These are phyloP conservation scores for Eurytoma californica DNA, from an alignment of 2,888 invertebrate genomes.

Conservation along the genomic window DNA sequence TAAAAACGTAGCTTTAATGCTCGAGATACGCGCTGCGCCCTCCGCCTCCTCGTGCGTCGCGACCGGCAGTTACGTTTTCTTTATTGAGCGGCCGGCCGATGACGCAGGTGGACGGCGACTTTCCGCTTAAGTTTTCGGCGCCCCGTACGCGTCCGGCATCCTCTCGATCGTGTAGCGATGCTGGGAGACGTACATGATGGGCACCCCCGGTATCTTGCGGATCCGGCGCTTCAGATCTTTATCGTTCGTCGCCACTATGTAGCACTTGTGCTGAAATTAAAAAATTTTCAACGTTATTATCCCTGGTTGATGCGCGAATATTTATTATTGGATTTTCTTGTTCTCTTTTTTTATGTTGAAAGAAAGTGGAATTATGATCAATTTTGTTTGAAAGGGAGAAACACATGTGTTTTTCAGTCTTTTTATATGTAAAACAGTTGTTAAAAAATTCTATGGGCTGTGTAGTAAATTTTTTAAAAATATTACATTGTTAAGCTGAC, in stretches of 20 bases:
- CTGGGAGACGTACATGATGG: constrained; percentile 97
- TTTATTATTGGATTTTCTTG: no score
- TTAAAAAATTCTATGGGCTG: no score
- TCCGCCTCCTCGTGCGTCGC: background rate
- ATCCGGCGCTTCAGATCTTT: constrained; percentile 96
- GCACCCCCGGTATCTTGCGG: constrained; percentile 98
- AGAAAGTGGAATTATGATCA: no score
- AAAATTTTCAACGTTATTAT: constrained; percentile 5
- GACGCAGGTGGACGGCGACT: constrained; percentile 8
- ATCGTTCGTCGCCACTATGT: constrained; percentile 99
- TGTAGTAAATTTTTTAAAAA: no score
- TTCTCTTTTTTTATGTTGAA: no score
- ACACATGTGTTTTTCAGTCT: no score
- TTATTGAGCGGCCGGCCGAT: background rate
- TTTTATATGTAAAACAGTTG: no score
- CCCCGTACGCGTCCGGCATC: constrained; percentile 99
- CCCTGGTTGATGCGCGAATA: no score
- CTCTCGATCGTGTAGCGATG: constrained; percentile 97
- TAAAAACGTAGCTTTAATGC: constrained; percentile 47
- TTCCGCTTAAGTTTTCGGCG: constrained; percentile 80
- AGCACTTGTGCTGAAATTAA: constrained; percentile 92
- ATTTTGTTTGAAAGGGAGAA: no score
- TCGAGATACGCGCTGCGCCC: background rate
- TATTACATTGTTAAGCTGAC: no score
- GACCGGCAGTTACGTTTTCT: no score